Evolutionary conservation across 1,140 invertebrate species (phyloP).

Genomic region (Leptestheria dahalacensis): DNA sequence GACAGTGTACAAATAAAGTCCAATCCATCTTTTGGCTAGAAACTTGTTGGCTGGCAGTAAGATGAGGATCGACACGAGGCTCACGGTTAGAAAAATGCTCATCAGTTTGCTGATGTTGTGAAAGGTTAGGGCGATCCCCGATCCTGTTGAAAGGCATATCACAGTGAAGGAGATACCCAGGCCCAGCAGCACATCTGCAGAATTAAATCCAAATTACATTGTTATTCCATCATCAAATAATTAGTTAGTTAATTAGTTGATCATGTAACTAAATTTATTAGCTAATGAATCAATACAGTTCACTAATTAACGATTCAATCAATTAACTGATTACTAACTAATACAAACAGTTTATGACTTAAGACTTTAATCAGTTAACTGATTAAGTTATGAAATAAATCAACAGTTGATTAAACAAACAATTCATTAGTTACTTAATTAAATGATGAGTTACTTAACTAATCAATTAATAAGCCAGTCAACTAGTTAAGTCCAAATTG

Average conservation of each 20-base stretch:
- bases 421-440: too few relatives aligned
- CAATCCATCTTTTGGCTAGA: constrained; percentile 7
- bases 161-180: constrained; percentile 17
- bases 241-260: neutral
- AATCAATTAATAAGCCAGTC: neutral
- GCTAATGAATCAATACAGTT: neutral
- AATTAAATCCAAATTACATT: too few relatives aligned
- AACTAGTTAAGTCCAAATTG: neutral
- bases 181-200: constrained; percentile 15
- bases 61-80: neutral
- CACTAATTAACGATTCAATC: neutral
- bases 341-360: neutral
- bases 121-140: neutral
- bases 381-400: neutral
- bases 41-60: neutral
- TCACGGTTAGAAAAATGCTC: neutral
- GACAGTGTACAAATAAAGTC: neutral
- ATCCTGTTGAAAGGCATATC: neutral
- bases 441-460: neutral
- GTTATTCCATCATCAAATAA: too few relatives aligned
- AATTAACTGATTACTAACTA: neutral
- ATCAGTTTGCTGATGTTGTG: neutral
- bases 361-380: neutral
- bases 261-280: neutral
- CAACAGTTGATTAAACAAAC: too few relatives aligned